A percentile compares a stretch with the other conserved stretches of the same genome.
Conservation (phyloP, 2,888 invertebrate genomes). For the Clunio marinus region DNA sequence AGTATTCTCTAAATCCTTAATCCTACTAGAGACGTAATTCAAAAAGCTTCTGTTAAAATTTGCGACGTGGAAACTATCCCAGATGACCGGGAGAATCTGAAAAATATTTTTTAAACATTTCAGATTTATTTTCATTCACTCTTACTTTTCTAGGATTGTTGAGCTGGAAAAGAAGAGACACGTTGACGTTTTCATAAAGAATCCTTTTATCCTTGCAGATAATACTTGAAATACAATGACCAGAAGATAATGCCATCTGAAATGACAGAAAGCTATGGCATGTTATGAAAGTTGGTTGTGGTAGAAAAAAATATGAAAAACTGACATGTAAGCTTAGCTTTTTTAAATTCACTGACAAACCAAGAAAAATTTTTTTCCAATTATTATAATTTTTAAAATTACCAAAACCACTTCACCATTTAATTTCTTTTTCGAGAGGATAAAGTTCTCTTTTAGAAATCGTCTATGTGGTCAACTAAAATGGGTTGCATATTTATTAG, state of each 20-base stretch:
- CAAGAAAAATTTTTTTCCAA: not conserved
- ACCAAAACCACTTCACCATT: not conserved
- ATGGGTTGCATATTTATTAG: too few relatives aligned
- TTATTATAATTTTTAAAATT: not conserved
- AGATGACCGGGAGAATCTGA: not conserved
- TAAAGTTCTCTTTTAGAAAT: too few relatives aligned
- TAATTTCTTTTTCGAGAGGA: too few relatives aligned
- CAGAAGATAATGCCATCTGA: not conserved
- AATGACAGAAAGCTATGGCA: not conserved
- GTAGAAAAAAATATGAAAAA: not conserved
- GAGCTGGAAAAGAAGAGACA: not conserved
- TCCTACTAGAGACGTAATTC: constrained; percentile 24
- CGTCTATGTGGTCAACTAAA: not conserved
- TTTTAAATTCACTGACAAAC: constrained; percentile 3
- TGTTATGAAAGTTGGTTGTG: not conserved
- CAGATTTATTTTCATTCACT: not conserved
- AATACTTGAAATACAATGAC: not conserved
- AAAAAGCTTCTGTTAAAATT: constrained; percentile 19
- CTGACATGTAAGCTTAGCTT: constrained; percentile 13
- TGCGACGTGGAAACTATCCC: constrained; percentile 25
- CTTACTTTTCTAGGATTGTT: not conserved
- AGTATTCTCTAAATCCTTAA: constrained; percentile 12
- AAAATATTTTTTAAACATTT: not conserved
- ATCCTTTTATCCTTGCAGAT: not conserved
- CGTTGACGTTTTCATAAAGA: not conserved